Percentiles rank a stretch among this genome's conserved stretches.
phyloP scores from a whole-genome alignment of 2,888 invertebrate species.

The Acleris laterana region DNA sequence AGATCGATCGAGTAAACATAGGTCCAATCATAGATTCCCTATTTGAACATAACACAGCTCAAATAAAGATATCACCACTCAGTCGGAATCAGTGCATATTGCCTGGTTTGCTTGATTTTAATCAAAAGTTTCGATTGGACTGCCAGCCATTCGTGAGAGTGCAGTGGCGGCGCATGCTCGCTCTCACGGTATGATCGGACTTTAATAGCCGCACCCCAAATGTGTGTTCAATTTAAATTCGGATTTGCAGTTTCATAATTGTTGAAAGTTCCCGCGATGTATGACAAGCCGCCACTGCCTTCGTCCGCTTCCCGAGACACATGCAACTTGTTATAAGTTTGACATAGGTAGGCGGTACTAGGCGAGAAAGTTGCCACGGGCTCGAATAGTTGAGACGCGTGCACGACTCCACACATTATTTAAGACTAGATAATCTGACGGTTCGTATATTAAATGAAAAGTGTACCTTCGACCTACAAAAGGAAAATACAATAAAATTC shows the following conservation, averaged over 20 bases:
- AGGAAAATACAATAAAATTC: neutral
- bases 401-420: neutral
- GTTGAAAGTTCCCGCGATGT: slow-evolving; percentile 62
- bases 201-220: slow-evolving; percentile 72
- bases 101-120: slow-evolving; percentile 81
- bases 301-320: slow-evolving; percentile 48
- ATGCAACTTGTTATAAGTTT: slow-evolving; percentile 72
- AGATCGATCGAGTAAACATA: slow-evolving; percentile 70
- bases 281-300: slow-evolving; percentile 49
- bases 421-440: neutral
- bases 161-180: slow-evolving; percentile 61
- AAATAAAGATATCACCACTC: slow-evolving; percentile 80
- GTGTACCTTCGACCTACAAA: neutral
- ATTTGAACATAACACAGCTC: slow-evolving; percentile 71
- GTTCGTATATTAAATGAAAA: neutral
- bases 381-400: slow-evolving; percentile 46
- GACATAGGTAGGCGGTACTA: slow-evolving; percentile 44
- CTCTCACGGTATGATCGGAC: slow-evolving; percentile 60
- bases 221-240: slow-evolving; percentile 74
- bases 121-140: slow-evolving; percentile 83
- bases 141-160: slow-evolving; percentile 68
- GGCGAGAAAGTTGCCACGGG: slow-evolving; percentile 44
- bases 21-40: slow-evolving; percentile 63
- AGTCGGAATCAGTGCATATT: slow-evolving; percentile 61
- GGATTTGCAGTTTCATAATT: slow-evolving; percentile 73